Percentiles rank a stretch among this genome's conserved stretches.
Evolutionary conservation across 2,797 vertebrate species (phyloP).

Genomic region (Eulemur mongoz): DNA sequence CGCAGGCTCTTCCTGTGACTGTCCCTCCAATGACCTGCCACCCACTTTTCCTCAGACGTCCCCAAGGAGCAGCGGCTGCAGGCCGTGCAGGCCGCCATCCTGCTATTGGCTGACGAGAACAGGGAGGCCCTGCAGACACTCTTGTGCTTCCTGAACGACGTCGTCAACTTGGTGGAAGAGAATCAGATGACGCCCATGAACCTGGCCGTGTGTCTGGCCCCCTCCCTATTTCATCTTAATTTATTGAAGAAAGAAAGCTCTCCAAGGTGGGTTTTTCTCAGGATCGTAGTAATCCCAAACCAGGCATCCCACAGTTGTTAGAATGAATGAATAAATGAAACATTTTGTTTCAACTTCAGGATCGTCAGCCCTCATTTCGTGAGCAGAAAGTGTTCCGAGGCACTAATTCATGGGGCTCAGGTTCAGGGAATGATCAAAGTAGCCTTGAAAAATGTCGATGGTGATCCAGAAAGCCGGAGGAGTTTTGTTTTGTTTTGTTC

Average conservation of each 20-base stretch:
- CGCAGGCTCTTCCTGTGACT: neutral
- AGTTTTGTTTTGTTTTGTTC: neutral
- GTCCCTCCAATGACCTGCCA: fast-evolving
- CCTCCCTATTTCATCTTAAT: constrained; percentile 98
- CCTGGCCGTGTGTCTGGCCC: constrained; percentile 97
- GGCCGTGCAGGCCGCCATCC: constrained; percentile 95
- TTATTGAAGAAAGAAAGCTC: constrained; percentile 96
- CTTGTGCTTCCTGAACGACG: constrained; percentile 96
- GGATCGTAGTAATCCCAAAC: too few species aligned
- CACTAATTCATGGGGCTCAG: neutral
- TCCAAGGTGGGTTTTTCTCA: constrained; percentile 87
- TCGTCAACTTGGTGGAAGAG: constrained; percentile 94
- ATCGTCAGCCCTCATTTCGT: neutral
- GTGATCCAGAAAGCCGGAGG: neutral
- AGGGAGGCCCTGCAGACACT: constrained; percentile 96
- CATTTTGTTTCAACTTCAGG: neutral
- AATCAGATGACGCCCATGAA: constrained; percentile 99
- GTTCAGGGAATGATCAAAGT: neutral
- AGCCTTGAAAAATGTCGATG: neutral
- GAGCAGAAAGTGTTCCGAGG: neutral
- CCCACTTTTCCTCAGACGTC: constrained; percentile 87
- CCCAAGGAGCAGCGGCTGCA: constrained; percentile 96
- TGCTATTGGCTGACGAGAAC: constrained; percentile 98
- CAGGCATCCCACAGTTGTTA: too few species aligned
- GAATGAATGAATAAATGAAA: neutral